Base-by-base conservation (phyloP, 2,888 invertebrate genomes). In the Monochamus alternatus region DNA sequence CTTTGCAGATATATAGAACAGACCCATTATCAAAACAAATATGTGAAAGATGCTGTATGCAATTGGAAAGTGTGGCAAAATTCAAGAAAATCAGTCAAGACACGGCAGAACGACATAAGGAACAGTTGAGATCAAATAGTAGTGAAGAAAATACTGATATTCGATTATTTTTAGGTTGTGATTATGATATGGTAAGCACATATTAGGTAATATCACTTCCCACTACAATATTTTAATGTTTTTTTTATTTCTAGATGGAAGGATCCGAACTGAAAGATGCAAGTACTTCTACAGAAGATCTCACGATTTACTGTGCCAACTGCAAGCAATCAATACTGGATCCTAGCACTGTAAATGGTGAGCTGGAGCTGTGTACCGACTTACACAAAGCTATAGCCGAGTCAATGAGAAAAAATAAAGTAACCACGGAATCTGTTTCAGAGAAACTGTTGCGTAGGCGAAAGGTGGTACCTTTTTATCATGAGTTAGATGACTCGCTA, bases 21-120 rank as follows among this genome's bases (percentile, higher is more conserved):
- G 89, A 89, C 82, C 89, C 89, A 58, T 79, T 89, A 75, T 87
- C 89, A 52, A 89, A 89, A 82, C 84, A 84, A 75, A 84, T 89
- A 66, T 89, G 89, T 81, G 86, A 87, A 77, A 83, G 82, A 62
- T 89, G 89, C 78, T 85, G 85, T 47, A 83, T 84, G 10, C 87
- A 84, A 70, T 78, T 89, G 30, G 83, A 85, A 68, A 82, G 80
- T 32, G 83, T 87, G 44, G 82, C 82, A 72, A 83, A 82, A 60
- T 88, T 88, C 78, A 86, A 86, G 77, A 87, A 84, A 78, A 84
- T 77, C 58, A 85, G 85, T 58, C 69, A 84, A 60, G 85, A 85
- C 76, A 85, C 84, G 22, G 85, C 87, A 51, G 83, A 86, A 32
- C 84, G 84, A 70, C 87, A 87, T 75, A 84, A 82, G 69, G 82